A percentile compares a stretch with the other conserved stretches of the same genome.
phyloP scores from a whole-genome alignment of 1,140 invertebrate species.

The Goniozus legneri region DNA sequence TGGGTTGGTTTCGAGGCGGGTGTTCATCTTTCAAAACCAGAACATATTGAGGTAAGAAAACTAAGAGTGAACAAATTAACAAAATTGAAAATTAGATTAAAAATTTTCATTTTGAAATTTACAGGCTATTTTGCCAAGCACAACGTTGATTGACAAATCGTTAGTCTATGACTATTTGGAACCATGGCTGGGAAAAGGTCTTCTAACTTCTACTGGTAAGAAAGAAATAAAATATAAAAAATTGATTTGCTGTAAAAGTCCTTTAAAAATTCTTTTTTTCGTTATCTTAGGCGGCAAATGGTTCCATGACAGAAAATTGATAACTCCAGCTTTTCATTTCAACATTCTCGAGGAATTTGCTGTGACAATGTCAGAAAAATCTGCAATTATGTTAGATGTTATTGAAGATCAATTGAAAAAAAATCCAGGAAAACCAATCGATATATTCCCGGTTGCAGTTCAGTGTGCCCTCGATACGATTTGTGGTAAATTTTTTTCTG shows the following conservation, averaged over 20 bases:
- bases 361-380: conserved; percentile 71
- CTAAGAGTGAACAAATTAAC: not conserved
- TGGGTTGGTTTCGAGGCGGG: conserved; percentile 23
- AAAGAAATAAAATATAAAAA: conserved; percentile 1
- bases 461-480: conserved; percentile 76
- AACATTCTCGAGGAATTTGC: conserved; percentile 78
- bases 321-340: conserved; percentile 87
- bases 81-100: not conserved
- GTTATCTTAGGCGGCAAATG: conserved; percentile 65
- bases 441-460: conserved; percentile 66
- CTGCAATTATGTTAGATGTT: conserved; percentile 60
- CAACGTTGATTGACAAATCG: conserved; percentile 63
- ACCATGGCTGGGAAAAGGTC: conserved; percentile 66
- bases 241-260: not conserved
- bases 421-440: conserved; percentile 48
- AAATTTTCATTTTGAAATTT: conserved; percentile 3
- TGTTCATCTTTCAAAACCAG: conserved; percentile 32
- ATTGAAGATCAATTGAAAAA: conserved; percentile 41
- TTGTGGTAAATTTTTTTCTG: conserved; percentile 61
- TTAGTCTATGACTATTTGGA: conserved; percentile 61
- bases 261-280: too few relatives aligned
- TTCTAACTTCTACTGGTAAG: conserved; percentile 63
- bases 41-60: conserved; percentile 30
- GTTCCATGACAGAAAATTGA: conserved; percentile 72
- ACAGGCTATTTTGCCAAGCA: conserved; percentile 39